Evolutionary conservation across 2,888 invertebrate species (phyloP), one percentile per base, ranked within the genome.

Genomic region (Spodoptera picta): DNA sequence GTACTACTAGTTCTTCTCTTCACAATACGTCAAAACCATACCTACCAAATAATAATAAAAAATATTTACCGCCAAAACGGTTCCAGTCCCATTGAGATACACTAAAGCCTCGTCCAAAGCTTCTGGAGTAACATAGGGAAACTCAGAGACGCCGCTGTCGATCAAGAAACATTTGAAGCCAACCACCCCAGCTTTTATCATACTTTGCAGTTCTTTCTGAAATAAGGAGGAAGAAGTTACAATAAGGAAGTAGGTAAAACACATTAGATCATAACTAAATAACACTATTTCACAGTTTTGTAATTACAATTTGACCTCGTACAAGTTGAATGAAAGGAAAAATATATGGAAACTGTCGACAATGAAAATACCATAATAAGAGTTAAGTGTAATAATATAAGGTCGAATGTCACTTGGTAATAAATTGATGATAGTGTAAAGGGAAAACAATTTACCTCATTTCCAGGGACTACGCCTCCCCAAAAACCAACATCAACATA

Each of bases 401-500:
- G 7, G 14, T 14, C 7, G 0, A 44, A 44, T 14, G 12, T 44
- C n/a, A 14, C 3, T 3, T 36, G 44, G 14, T 4, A 14, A n/a
- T n/a, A n/a, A 19, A 19, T 1, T 19, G 19, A n/a, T 43, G 44
- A 44, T 44, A 23, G 23, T 5, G 9, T 19, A 27, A 42, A 31
- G 14, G 11, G 27, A 36, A 10, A 23, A 12, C 10, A 7, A 61
- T 57, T 79, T 80, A 96, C 96, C 80, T 95, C 88, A 87, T 97
- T 97, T 44, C 95, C 95, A 7, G 96, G 96, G 46, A 96, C 91
- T 0, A 97, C 93, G 12, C 97, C 97, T 47, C 97, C 97, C 97
- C 97, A 97, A 89, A 97, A 97, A 12, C 96, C 97, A 42, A 97
- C 96, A 83, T 97, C 97, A 0, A 97, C 96, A 75, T 94, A 96